These are phyloP conservation scores for Tapera naevia DNA, from an alignment of 2,797 vertebrate genomes.

Conservation along the genomic window DNA sequence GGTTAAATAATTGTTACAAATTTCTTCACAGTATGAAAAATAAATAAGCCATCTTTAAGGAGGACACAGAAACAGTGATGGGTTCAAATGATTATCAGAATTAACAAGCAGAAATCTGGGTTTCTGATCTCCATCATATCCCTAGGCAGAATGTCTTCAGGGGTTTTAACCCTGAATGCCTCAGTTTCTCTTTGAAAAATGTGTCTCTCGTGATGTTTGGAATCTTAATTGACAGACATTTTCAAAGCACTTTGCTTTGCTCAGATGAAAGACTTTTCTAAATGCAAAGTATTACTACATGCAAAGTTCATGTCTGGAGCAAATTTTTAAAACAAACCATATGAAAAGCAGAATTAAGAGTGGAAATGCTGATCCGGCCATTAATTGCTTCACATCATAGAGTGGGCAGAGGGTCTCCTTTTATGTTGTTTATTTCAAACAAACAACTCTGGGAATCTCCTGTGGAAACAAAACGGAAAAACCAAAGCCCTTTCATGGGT, in stretches of 20 bases:
- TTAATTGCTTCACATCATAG: conserved; percentile 27
- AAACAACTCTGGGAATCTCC: conserved; percentile 58
- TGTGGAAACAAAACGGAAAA: conserved; percentile 54
- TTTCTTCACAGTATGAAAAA: background rate
- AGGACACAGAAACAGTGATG: background rate
- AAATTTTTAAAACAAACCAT: conserved; percentile 44
- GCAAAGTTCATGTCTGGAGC: conserved; percentile 32
- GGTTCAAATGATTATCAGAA: background rate
- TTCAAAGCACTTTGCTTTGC: conserved; percentile 1
- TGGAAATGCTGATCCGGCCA: conserved; percentile 26
- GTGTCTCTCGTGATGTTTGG: background rate
- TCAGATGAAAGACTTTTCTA: conserved; percentile 44
- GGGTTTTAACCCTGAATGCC: background rate
- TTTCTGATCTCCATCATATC: background rate
- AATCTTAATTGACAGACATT: background rate
- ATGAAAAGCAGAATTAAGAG: conserved; percentile 42
- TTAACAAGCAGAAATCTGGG: background rate
- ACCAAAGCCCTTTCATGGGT: conserved; percentile 47
- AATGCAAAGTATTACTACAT: conserved; percentile 13
- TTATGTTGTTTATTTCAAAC: conserved; percentile 59
- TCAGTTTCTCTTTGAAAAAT: background rate
- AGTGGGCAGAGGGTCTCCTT: conserved; percentile 39
- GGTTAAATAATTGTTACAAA: background rate
- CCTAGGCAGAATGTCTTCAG: background rate
- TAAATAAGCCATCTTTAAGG: background rate